Conservation (phyloP, 1,140 invertebrate genomes). For the Aphelenchoides besseyi region DNA sequence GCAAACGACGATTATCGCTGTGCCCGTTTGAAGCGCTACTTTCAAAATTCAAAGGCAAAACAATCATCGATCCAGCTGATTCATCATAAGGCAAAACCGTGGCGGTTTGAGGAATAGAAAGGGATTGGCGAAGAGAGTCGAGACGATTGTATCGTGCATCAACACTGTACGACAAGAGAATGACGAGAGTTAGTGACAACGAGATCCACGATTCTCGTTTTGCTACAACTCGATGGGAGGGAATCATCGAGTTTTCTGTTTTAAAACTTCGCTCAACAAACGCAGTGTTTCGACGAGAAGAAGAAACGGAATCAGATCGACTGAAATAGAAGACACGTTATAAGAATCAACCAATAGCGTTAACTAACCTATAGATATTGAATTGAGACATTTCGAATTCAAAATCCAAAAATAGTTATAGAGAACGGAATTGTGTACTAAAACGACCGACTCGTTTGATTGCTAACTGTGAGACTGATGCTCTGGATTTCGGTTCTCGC, state of each 20-base stretch:
- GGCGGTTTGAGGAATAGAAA: too few relatives aligned
- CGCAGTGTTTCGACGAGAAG: too few relatives aligned
- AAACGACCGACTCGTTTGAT: slow-evolving; percentile 3
- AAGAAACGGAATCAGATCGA: not conserved
- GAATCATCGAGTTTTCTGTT: too few relatives aligned
- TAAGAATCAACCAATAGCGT: not conserved
- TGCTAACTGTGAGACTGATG: not conserved
- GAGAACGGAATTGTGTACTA: not conserved
- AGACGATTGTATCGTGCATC: not conserved
- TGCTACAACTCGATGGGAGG: too few relatives aligned
- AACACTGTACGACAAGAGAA: not conserved
- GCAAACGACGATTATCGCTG: not conserved
- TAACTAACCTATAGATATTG: too few relatives aligned
- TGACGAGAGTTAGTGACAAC: too few relatives aligned
- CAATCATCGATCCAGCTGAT: not conserved
- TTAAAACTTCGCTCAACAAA: too few relatives aligned
- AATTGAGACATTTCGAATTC: too few relatives aligned
- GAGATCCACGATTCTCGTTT: too few relatives aligned
- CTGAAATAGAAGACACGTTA: not conserved
- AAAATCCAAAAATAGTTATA: too few relatives aligned
- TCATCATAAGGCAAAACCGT: not conserved
- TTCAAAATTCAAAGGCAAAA: not conserved
- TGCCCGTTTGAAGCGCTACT: too few relatives aligned
- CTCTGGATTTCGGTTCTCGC: not conserved
- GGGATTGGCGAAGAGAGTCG: not conserved